Evolutionary conservation across 1,140 invertebrate genomes (phyloP).

Genomic region (Lutraria rhynchaena): DNA sequence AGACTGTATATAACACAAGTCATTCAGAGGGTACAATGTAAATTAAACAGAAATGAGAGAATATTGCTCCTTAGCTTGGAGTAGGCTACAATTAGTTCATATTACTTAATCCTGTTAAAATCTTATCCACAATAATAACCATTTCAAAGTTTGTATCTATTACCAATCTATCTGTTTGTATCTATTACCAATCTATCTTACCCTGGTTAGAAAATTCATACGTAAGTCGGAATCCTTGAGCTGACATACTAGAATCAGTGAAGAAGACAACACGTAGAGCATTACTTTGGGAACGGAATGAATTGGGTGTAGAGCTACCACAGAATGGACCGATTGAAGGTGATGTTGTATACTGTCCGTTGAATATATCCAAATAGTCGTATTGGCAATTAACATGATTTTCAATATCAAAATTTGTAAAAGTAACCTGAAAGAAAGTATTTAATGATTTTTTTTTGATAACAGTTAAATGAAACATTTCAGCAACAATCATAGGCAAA

Average conservation of each 20-base stretch:
- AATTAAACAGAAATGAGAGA: no score
- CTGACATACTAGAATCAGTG: slow-evolving; percentile 92
- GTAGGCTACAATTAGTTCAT: no score
- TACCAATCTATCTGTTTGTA: no score
- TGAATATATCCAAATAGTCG: slow-evolving; percentile 94
- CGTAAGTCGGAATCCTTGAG: slow-evolving; percentile 80
- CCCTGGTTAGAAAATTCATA: slow-evolving; percentile 73
- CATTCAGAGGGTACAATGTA: no score
- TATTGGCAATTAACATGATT: slow-evolving; percentile 96
- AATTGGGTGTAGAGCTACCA: slow-evolving; percentile 87
- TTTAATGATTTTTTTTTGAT: slow-evolving; percentile 1
- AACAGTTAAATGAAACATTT: no score
- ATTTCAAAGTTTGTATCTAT: no score
- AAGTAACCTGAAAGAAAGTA: slow-evolving; percentile 86
- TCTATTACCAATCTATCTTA: no score
- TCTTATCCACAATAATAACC: no score
- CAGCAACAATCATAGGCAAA: no score
- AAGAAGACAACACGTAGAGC: slow-evolving; percentile 92
- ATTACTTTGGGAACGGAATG: slow-evolving; percentile 95
- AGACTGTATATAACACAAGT: no score
- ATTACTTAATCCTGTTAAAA: no score
- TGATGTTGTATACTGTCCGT: slow-evolving; percentile 87
- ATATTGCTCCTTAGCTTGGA: no score
- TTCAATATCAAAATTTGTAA: slow-evolving; percentile 97
- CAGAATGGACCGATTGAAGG: slow-evolving; percentile 88